A percentile compares a stretch with the other conserved stretches of the same genome.
These are phyloP conservation scores for Ametastegia equiseti DNA, from an alignment of 2,888 invertebrate genomes.

Conservation along the genomic window DNA sequence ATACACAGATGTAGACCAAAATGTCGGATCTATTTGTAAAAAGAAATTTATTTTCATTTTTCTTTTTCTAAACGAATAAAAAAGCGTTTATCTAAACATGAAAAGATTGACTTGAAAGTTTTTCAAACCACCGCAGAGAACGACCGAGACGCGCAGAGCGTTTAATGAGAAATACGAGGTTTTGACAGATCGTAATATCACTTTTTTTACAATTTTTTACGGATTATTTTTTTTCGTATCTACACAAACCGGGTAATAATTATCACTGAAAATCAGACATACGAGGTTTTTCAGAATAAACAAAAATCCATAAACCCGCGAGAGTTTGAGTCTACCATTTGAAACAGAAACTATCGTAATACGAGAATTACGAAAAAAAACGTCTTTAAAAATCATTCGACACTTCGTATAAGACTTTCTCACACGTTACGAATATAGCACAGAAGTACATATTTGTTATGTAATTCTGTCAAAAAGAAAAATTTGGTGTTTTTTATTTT, in stretches of 20 bases:
- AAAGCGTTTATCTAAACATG: conserved; percentile 11
- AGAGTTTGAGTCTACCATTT: background rate
- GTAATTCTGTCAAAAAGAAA: background rate
- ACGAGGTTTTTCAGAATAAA: background rate
- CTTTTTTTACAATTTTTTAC: background rate
- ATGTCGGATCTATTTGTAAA: background rate
- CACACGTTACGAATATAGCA: background rate
- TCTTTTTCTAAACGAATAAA: background rate
- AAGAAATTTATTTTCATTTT: background rate
- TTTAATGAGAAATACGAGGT: conserved; percentile 15
- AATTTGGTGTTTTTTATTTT: too few relatives aligned
- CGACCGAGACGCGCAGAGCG: background rate
- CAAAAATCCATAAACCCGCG: background rate
- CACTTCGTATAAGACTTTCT: background rate
- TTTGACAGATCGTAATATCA: background rate
- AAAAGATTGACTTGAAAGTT: background rate
- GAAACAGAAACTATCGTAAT: background rate
- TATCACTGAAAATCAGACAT: background rate
- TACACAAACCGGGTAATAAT: background rate
- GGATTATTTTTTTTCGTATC: background rate
- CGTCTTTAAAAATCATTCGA: background rate
- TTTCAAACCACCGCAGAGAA: background rate
- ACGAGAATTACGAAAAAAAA: background rate
- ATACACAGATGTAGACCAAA: background rate
- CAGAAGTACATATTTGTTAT: background rate